Evolutionary conservation across 2,888 invertebrate species (phyloP).

Genomic region (Nomada hirtipes): DNA sequence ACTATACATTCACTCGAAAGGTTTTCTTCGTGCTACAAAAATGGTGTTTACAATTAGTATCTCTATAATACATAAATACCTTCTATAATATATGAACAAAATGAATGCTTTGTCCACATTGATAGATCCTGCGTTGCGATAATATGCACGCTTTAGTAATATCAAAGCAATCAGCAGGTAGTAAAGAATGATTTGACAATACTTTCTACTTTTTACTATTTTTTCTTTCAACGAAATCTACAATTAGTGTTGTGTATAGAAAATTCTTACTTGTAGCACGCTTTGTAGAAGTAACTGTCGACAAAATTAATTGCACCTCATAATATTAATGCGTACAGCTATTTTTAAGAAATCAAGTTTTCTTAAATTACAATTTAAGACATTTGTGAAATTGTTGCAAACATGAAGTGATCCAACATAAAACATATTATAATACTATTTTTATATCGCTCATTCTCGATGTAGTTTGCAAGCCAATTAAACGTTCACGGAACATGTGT

Average conservation of each 20-base stretch:
- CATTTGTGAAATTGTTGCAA: no score
- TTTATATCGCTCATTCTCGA: no score
- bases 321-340: no score
- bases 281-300: neutral
- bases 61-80: slow-evolving; percentile 33
- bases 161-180: slow-evolving; percentile 60
- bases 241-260: neutral
- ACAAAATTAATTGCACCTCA: neutral
- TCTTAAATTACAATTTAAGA: no score
- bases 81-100: no score
- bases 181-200: slow-evolving; percentile 22
- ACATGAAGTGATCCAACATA: no score
- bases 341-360: no score
- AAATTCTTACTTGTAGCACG: neutral
- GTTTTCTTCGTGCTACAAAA: neutral
- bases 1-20: neutral
- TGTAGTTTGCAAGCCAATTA: neutral
- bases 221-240: slow-evolving; percentile 3
- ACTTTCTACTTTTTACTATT: neutral
- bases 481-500: neutral
- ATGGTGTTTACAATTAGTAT: slow-evolving; percentile 1
- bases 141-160: slow-evolving; percentile 62
- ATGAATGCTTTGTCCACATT: slow-evolving; percentile 34
- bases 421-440: no score
- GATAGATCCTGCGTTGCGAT: slow-evolving; percentile 54